Evolutionary conservation across 2,888 invertebrate species (phyloP).

Genomic region (Phlogophora meticulosa): DNA sequence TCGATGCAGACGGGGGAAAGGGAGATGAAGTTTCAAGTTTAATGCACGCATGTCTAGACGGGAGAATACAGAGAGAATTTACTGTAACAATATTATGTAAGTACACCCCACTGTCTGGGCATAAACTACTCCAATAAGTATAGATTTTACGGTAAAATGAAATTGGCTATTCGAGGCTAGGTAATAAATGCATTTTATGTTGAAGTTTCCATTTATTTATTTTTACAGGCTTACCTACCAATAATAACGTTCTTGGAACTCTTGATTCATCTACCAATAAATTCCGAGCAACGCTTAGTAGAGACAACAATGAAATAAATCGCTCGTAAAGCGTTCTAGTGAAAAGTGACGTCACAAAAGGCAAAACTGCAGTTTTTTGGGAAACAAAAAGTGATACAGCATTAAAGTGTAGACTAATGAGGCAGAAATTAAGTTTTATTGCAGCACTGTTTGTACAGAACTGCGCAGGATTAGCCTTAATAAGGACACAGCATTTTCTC

Average conservation of each 20-base stretch:
- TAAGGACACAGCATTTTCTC: slow-evolving; percentile 35
- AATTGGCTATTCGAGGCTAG: slow-evolving; percentile 40
- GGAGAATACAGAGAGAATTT: slow-evolving; percentile 53
- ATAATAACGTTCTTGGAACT: slow-evolving; percentile 42
- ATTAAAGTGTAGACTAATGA: slow-evolving; percentile 30
- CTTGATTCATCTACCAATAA: slow-evolving; percentile 49
- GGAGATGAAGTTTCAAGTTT: slow-evolving; percentile 64
- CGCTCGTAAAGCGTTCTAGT: slow-evolving; percentile 31
- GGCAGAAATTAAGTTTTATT: slow-evolving; percentile 41
- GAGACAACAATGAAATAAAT: slow-evolving; percentile 63
- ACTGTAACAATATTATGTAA: slow-evolving; percentile 62
- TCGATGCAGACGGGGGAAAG: slow-evolving; percentile 59
- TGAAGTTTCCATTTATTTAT: slow-evolving; percentile 25
- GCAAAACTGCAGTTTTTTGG: slow-evolving; percentile 39
- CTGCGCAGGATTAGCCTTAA: slow-evolving; percentile 35
- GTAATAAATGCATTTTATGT: slow-evolving; percentile 22
- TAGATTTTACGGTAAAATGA: slow-evolving; percentile 35
- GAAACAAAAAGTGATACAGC: slow-evolving; percentile 31
- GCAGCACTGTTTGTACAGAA: slow-evolving; percentile 21
- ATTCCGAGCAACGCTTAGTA: slow-evolving; percentile 49
- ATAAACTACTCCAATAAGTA: slow-evolving; percentile 37
- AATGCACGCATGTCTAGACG: slow-evolving; percentile 80
- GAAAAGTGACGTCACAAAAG: slow-evolving; percentile 39
- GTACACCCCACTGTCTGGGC: slow-evolving; percentile 38
- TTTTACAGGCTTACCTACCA: slow-evolving; percentile 16